Base-by-base conservation (phyloP, 2,888 invertebrate species). In the Papilio elwesi region DNA sequence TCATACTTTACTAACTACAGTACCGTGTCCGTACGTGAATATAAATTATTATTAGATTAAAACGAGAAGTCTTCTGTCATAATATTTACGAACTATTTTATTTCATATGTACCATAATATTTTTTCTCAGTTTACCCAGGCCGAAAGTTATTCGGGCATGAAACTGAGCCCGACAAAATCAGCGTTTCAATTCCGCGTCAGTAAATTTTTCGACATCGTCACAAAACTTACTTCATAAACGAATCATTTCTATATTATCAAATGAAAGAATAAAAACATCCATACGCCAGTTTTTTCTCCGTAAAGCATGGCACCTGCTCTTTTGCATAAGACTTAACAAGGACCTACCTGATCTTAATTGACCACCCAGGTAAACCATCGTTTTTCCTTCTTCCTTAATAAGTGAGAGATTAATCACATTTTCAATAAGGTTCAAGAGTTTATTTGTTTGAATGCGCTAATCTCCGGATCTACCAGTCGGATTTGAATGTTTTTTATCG, bases 131-230 rank as follows among this genome's bases (percentile, higher is more conserved):
- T 59, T 59, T 59, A 59, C 59, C 13, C 38, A 59, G 38, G 38
- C 59, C 52, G 59, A 43, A 59, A 66, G 16, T 26, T 49, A 66
- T 71, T 67, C 59, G 43, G 65, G 71, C 66, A 47, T 59, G 52
- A 66, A 66, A 71, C 71, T 71, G 66, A 59, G 26, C 66, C 71
- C 59, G 59, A 71, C 66, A 59, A 71, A 69, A 66, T 59, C 71
- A 51, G 49, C 71, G 57, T 67, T 71, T 59, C 49, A 62, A 71
- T 67, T 71, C 57, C 66, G 71, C 71, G 12, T 71, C 66, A 59
- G 57, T 71, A 66, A 71, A 71, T 66, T 57, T 71, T 38, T 49
- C 26, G 38, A 26, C 65, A 57, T 49, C 66, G 71, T 57, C 66
- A 66, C 65, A 66, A 43, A 59, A 69, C 51, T 66, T 66, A 38